These are phyloP conservation scores for Linnaemya tessellans DNA, from an alignment of 2,888 invertebrate genomes.

Conservation along the genomic window DNA sequence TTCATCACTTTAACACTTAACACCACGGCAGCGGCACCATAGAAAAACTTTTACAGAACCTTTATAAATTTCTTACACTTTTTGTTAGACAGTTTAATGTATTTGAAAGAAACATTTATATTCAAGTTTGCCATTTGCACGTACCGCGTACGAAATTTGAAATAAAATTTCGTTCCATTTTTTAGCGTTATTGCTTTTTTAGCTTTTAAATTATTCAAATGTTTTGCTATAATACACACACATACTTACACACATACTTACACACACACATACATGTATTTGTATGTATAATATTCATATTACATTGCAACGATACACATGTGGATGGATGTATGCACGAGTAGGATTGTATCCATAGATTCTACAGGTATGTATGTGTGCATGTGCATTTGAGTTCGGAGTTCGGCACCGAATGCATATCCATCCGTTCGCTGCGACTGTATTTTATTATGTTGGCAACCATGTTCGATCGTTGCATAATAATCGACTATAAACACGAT, in stretches of 20 bases:
- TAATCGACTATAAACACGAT: no score
- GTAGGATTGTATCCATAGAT: neutral
- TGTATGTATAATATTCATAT: neutral
- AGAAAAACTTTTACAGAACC: conserved; percentile 19
- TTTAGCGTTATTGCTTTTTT: conserved; percentile 70
- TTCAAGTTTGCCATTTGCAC: conserved; percentile 68
- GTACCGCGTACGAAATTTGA: conserved; percentile 63
- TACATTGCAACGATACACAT: neutral
- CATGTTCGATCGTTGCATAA: no score
- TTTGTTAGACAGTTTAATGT: conserved; percentile 59
- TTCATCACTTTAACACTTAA: conserved; percentile 70
- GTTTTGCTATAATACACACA: conserved; percentile 55
- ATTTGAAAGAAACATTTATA: conserved; percentile 56
- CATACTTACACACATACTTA: neutral
- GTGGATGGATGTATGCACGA: no score
- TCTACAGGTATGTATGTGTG: no score
- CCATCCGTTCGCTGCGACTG: neutral
- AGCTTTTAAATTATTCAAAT: conserved; percentile 72
- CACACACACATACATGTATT: neutral
- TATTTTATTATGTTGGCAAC: neutral
- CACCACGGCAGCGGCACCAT: conserved; percentile 29
- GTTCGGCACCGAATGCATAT: neutral
- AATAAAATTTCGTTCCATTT: conserved; percentile 59
- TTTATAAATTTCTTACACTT: conserved; percentile 53
- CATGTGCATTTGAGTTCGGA: no score